Base-by-base conservation (phyloP, 2,113 vertebrate genomes). In the Pseudorectes ferrugineus region DNA sequence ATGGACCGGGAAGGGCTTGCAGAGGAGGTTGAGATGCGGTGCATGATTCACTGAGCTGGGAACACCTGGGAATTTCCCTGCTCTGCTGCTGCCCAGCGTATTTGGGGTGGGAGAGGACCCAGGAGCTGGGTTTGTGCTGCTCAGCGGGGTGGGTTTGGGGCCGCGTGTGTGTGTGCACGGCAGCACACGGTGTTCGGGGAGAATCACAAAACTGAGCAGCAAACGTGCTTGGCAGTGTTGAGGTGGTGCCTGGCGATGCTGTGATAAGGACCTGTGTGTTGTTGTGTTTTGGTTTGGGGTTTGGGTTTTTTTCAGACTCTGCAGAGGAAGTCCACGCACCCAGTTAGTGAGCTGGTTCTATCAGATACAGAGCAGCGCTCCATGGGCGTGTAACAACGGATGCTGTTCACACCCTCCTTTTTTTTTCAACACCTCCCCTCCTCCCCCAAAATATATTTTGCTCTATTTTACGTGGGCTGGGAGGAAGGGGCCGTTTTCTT, bases 371-470 rank as follows among this genome's bases (percentile, higher is more conserved):
- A 94, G 75, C 92, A 65, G 45, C 36, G 82, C 92, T 94, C 93
- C 76, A 82, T 70, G 95, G 96, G 92, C 7, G 94, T 96, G 95
- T 80, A 86, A 83, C 88, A 97, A 93, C 96, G 93, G 96, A 97
- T 96, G 95, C 96, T 92, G 93, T 81, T 96, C 95, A 95, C 96
- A 96, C 94, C 95, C 92, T 96, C 87, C 5, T 71, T 71, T 92
- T 89, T 71, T 82, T 88, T 85, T 92, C 72, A 71, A 92, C 89
- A 88, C 91, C 94, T 77, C 82, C 70, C 78, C 95, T 78, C 92
- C 88, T 79, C 88, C 86, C 93, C 86, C 73, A 66, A 88, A 97
- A 93, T 93, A 96, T 63, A 80, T 92, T 82, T 62, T 71, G 67
- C 72, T 94, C 78, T 91, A 6, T 92, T 96, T 96, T 89, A 89